Evolutionary conservation across 2,797 vertebrate species (phyloP), one percentile per base, ranked within the genome.

Genomic region (Uromys caudimaculatus): DNA sequence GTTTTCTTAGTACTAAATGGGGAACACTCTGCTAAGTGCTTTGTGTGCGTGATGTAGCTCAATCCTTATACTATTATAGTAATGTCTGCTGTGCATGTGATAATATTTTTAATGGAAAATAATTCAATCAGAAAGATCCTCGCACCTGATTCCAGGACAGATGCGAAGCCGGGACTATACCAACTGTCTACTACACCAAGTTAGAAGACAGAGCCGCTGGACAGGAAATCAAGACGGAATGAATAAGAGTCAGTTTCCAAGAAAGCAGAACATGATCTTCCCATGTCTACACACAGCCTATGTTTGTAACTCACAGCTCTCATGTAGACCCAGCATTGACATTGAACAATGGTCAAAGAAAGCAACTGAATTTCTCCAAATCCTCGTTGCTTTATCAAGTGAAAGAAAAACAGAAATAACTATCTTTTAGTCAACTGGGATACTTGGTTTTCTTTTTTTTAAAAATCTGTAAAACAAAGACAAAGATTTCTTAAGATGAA

Each of bases 301-400:
- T 44, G 67, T 58, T 84, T 90, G 38, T 0, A 89, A 14, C 88
- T 81, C 35, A 41, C 11, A 29, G 56, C 16, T 79, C 76, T n/a
- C 73, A 94, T 79, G 47, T 41, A 86, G 8, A 13, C 44, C n/a
- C 64, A 16, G 73, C 77, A 78, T 67, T 90, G 62, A n/a, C 82
- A 62, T 6, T 78, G 52, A 97, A 19, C 32, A 67, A 52, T 41
- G 87, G 87, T 89, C 54, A 67, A 94, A 16, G 75, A 92, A 91
- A 91, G 38, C 16, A 96, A 88, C 3, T 67, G 12, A 89, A 79
- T 90, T 82, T 95, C 58, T 50, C 69, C 17, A 93, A 93, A 64
- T 75, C 10, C 17, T 4, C 64, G 38, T 50, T 77, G 35, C 3
- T 95, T 95, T 95, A 82, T 89, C 35, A 90, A 85, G 54, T 64